Evolutionary conservation across 2,888 invertebrate genomes (phyloP), one percentile per base, ranked within the genome.

Genomic region (Drosophila anomalipes): DNA sequence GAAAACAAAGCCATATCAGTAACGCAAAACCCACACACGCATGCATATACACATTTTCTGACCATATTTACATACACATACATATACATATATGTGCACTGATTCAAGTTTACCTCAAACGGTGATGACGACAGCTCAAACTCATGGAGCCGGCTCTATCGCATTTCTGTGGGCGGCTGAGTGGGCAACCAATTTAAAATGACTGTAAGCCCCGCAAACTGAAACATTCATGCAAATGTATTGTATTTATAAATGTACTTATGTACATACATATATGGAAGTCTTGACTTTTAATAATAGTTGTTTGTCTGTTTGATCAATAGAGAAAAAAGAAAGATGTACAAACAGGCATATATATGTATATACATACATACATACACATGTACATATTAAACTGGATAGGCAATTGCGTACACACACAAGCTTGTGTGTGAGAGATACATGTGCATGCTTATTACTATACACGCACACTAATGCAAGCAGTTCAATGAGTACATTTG

Each of bases 21-120:
- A 22, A 26, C 62, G 47, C 19, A 10, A 61, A 67, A n/a, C 37
- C 49, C 33, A 62, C 37, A 61, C 44, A 49, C 19, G 28, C 14
- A 41, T 59, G 14, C 41, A 54, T 19, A 51, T 16, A 39, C 30
- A 51, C 32, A 37, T 54, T 3, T 33, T 52, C 62, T 14, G 41
- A 53, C 53, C 32, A 52, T 58, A 54, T 35, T 22, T 54, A 47
- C 32, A 57, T 41, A 49, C n/a, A 5, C n/a, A 47, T 28, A 39
- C 22, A 41, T 28, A 60, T 66, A 33, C 3, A 26, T 28, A 47
- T 26, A 22, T 51, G 28, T 51, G 22, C 12, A 52, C 26, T 63
- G 64, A 80, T 51, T 79, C 72, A 79, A 77, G 81, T 77, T 81
- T 65, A 73, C 44, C 49, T 59, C 53, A 53, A 68, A n/a, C 58